A percentile compares a stretch with the other conserved stretches of the same genome.
Evolutionary conservation across 1,140 invertebrate species (phyloP).

Genomic region (Orius insidiosus): DNA sequence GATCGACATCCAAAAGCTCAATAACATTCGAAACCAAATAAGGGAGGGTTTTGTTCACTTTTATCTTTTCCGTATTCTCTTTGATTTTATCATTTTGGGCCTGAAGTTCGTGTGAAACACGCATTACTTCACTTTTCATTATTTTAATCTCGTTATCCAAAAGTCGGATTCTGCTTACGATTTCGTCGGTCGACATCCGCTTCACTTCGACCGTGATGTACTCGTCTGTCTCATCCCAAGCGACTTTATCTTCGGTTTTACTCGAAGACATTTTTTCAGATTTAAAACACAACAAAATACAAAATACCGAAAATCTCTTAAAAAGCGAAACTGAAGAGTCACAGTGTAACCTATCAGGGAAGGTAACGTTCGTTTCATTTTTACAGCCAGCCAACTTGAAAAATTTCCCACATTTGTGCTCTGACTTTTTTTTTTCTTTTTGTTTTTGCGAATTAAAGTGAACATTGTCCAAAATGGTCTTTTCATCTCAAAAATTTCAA

Average conservation of each 20-base stretch:
- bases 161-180: conserved; percentile 79
- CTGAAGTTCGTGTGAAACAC: conserved; percentile 91
- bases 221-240: conserved; percentile 28
- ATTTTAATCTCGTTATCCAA: conserved; percentile 99
- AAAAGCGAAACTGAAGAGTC: no score
- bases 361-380: no score
- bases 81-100: conserved; percentile 96
- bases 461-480: no score
- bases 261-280: no score
- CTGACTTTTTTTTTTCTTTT: no score
- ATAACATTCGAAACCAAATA: conserved; percentile 99
- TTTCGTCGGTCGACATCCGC: conserved; percentile 89
- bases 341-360: no score
- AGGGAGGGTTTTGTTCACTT: conserved; percentile 98
- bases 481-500: no score
- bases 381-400: no score
- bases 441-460: no score
- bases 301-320: no score
- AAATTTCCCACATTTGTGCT: no score
- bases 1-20: conserved; percentile 93
- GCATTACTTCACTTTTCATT: conserved; percentile 97
- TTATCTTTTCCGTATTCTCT: conserved; percentile 97
- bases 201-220: conserved; percentile 78
- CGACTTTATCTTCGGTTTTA: conserved; percentile 1
- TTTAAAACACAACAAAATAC: no score